Percentiles rank a stretch among this genome's conserved stretches.
These are phyloP conservation scores for Synanthedon tipuliformis DNA, from an alignment of 2,888 invertebrate species.

Conservation along the genomic window DNA sequence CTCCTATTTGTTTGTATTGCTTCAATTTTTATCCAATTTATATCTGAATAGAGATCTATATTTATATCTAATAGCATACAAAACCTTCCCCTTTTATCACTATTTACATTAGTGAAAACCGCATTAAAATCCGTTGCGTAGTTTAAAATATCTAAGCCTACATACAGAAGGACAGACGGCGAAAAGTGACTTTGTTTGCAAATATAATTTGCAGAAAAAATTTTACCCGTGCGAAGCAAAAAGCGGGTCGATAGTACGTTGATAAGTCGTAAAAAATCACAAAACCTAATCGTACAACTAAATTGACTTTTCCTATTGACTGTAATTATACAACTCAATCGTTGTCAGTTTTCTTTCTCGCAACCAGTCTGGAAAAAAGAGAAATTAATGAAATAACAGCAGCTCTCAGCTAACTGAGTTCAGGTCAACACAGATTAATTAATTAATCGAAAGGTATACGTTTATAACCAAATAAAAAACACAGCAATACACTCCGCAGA, in stretches of 20 bases:
- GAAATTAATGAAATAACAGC: constrained; percentile 44
- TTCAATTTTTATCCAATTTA: not conserved
- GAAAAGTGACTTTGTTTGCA: too few species aligned
- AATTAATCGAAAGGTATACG: constrained; percentile 5
- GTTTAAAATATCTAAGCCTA: too few species aligned
- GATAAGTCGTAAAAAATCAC: too few species aligned
- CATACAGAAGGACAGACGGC: too few species aligned
- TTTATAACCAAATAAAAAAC: not conserved
- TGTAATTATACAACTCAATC: constrained; percentile 37
- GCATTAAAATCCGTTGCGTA: too few species aligned
- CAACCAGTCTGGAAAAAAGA: constrained; percentile 25
- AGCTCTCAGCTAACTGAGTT: constrained; percentile 20
- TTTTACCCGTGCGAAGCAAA: too few species aligned
- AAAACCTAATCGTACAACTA: not conserved
- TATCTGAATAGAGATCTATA: not conserved
- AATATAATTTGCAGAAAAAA: too few species aligned
- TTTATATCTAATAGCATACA: too few species aligned
- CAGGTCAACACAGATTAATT: constrained; percentile 21
- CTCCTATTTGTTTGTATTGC: not conserved
- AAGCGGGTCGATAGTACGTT: too few species aligned
- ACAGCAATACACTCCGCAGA: not conserved
- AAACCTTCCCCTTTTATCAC: too few species aligned
- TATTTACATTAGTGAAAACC: too few species aligned
- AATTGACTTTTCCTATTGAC: constrained; percentile 23
- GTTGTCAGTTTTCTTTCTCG: constrained; percentile 30